Base-by-base conservation (phyloP, 2,888 invertebrate genomes). In the Orchesella flavescens region DNA sequence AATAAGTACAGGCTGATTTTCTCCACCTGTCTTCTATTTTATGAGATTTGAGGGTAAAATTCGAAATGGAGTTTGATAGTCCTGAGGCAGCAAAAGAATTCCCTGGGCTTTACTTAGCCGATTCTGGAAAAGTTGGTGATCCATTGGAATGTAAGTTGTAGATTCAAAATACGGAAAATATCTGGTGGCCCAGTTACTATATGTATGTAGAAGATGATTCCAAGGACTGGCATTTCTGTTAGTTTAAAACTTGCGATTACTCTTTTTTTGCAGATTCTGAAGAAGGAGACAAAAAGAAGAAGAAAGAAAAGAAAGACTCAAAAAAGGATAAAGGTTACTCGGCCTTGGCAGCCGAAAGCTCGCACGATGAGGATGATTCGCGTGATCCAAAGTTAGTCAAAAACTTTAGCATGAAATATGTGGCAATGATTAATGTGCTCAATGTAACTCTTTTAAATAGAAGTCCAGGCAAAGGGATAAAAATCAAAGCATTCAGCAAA, bases 281-380 rank as follows among this genome's bases (percentile, higher is more conserved):
- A 23, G 87, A 87, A 59, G 85, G 85, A 12, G 87, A 87, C 34
- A 83, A 84, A 57, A 87, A 87, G 68, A 86, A 86, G 72, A 87
- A 85, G 44, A 87, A 87, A 44, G 85, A 88, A n/a, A 86, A 88
- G 53, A 88, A 88, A 66, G 86, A 87, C 19, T 81, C 82, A 3
- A 87, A 88, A 55, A 88, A 87, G 73, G 87, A 87, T 66, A 87
- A 88, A 74, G 87, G 87, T 9, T 88, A 88, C 72, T 86, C 87
- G 0, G 83, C 87, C 0, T 77, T 88, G 23, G 87, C 88, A 21
- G 87, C 84, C 13, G 88, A 88, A 76, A 87, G 86, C 63, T 87
- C 87, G 9, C 87, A 84, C 2, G 88, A 88, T 74, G 87, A 87
- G 69, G 88, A 88, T 17, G 87, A 87, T 17, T 66, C 81, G 9